Percentiles rank a stretch among this genome's conserved stretches.
phyloP scores from a whole-genome alignment of 2,797 vertebrate species.

The Channa striata region DNA sequence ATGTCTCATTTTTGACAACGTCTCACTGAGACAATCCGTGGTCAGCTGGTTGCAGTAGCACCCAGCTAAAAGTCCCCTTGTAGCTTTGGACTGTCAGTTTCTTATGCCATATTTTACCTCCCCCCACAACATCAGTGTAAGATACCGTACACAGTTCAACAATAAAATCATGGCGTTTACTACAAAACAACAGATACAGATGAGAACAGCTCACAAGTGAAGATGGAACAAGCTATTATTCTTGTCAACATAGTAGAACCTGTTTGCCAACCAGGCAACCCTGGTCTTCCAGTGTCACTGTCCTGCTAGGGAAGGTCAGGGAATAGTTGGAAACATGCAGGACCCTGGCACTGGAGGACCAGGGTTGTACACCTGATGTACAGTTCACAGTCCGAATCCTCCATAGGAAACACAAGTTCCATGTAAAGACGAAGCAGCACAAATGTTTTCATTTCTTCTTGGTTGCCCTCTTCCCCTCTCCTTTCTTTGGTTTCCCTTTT shows the following conservation, averaged over 20 bases:
- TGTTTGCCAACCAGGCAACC: background rate
- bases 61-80: background rate
- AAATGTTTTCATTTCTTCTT: conserved; percentile 87
- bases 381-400: conserved; percentile 4
- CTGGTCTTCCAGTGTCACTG: too few relatives aligned
- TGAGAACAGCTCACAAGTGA: background rate
- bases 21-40: background rate
- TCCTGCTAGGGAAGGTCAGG: background rate
- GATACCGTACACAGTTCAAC: background rate
- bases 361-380: background rate
- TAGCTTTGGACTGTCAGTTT: background rate
- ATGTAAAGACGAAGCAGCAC: background rate
- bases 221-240: background rate
- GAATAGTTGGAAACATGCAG: background rate
- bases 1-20: background rate
- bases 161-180: background rate
- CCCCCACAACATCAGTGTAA: background rate
- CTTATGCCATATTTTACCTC: background rate
- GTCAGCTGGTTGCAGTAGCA: background rate
- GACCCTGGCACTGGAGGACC: too few relatives aligned
- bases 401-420: background rate
- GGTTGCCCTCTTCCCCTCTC: conserved; percentile 92
- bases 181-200: background rate
- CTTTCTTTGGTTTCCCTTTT: conserved; percentile 93
- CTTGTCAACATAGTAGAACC: background rate